phyloP scores from a whole-genome alignment of 2,113 vertebrate species.

The Salvelinus fontinalis region DNA sequence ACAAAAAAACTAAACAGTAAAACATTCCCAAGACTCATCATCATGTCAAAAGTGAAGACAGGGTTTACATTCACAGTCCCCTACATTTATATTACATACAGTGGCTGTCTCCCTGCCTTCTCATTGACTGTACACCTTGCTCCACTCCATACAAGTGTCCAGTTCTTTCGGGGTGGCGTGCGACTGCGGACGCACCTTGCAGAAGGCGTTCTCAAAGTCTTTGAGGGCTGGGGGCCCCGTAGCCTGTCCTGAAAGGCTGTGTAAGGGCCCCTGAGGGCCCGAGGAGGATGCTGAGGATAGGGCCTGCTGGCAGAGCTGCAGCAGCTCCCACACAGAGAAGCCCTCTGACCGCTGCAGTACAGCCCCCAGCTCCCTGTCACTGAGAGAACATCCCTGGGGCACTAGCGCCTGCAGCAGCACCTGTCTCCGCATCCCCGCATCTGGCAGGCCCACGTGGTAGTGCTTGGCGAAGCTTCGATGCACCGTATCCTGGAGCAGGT shows the following conservation, averaged over 20 bases:
- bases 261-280: constrained; percentile 46
- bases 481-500: constrained; percentile 86
- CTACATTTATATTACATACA: constrained; percentile 41
- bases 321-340: constrained; percentile 84
- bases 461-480: constrained; percentile 87
- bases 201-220: constrained; percentile 90
- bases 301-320: constrained; percentile 89
- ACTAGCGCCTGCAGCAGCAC: constrained; percentile 86
- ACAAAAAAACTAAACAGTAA: constrained; percentile 56
- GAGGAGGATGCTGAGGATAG: constrained; percentile 70
- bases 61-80: constrained; percentile 8
- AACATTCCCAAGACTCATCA: constrained; percentile 56
- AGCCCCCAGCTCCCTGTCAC: constrained; percentile 83
- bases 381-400: constrained; percentile 81
- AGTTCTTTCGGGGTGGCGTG: constrained; percentile 85
- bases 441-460: constrained; percentile 85
- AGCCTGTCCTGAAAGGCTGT: constrained; percentile 71
- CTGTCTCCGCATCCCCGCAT: constrained; percentile 79
- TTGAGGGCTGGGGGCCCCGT: constrained; percentile 79
- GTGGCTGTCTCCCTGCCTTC: constrained; percentile 35
- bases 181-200: constrained; percentile 82
- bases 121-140: constrained; percentile 88
- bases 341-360: constrained; percentile 89
- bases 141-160: constrained; percentile 91
- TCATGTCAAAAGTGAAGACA: constrained; percentile 49